Conservation (phyloP, 2,113 vertebrate species). For the Phylloscopus trochiloides region DNA sequence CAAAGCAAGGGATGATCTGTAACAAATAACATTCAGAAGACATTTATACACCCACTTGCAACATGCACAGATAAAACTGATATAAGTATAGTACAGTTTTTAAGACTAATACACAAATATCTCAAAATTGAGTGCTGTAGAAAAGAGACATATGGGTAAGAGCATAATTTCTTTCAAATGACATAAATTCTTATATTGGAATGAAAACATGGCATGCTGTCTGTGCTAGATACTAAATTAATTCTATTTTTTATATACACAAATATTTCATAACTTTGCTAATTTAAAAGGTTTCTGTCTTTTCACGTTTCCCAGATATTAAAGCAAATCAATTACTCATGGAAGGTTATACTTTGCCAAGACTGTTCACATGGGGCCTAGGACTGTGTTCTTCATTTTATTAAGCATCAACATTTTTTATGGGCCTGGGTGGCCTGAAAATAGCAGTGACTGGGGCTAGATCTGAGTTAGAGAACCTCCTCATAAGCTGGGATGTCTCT, state of each 20-base stretch:
- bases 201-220: neutral
- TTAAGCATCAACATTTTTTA: neutral
- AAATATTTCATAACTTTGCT: neutral
- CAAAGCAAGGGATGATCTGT: neutral
- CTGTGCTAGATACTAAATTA: neutral
- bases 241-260: neutral
- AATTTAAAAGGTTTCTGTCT: neutral
- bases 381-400: neutral
- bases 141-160: neutral
- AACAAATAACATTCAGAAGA: neutral
- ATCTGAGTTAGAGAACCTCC: neutral
- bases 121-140: neutral
- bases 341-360: neutral
- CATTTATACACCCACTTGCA: neutral
- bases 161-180: neutral
- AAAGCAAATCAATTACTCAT: neutral
- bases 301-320: neutral
- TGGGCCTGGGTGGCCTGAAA: neutral
- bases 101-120: neutral
- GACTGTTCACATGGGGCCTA: neutral
- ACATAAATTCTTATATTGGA: neutral
- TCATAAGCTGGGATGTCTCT: neutral
- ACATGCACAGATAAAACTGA: neutral
- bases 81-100: neutral
- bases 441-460: neutral